Percentiles rank a stretch among this genome's conserved stretches.
These are phyloP conservation scores for Gymnodraco acuticeps DNA, from an alignment of 2,797 vertebrate genomes.

Conservation along the genomic window DNA sequence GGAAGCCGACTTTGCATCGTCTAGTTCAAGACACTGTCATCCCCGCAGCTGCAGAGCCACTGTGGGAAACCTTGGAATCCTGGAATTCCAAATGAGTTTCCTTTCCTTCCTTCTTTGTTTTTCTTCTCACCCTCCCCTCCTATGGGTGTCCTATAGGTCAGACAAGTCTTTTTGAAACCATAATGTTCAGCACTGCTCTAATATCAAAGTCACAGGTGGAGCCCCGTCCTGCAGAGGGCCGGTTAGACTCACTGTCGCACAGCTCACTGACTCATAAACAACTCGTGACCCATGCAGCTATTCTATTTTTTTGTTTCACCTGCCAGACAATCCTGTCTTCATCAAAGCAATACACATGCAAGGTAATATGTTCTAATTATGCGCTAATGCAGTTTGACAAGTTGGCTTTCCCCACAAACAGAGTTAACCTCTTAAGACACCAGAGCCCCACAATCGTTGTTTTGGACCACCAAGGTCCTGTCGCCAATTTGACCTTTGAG, in stretches of 20 bases:
- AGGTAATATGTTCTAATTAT: conserved; percentile 47
- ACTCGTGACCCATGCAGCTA: conserved; percentile 63
- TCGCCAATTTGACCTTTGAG: conserved; percentile 64
- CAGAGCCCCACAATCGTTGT: conserved; percentile 14
- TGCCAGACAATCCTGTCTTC: conserved; percentile 45
- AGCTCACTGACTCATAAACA: conserved; percentile 79
- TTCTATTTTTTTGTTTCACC: conserved; percentile 32
- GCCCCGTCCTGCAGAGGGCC: conserved; percentile 62
- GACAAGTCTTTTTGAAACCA: conserved; percentile 39
- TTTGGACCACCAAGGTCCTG: conserved; percentile 45
- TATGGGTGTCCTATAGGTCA: conserved; percentile 45
- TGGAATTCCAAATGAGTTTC: conserved; percentile 60
- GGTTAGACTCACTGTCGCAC: conserved; percentile 77
- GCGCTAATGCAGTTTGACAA: conserved; percentile 45
- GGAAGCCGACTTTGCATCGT: conserved; percentile 57
- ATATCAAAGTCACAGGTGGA: conserved; percentile 71
- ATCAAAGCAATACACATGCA: conserved; percentile 29
- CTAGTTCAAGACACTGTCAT: conserved; percentile 52
- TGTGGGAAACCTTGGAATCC: conserved; percentile 52
- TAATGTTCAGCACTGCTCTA: conserved; percentile 41
- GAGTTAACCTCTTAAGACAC: conserved; percentile 42
- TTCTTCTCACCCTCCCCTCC: conserved; percentile 35
- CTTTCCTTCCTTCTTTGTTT: conserved; percentile 56
- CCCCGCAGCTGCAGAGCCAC: conserved; percentile 45
- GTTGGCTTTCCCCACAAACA: conserved; percentile 40